These are phyloP conservation scores for Drosophila demipolita DNA, from an alignment of 2,888 invertebrate genomes.

Conservation along the genomic window DNA sequence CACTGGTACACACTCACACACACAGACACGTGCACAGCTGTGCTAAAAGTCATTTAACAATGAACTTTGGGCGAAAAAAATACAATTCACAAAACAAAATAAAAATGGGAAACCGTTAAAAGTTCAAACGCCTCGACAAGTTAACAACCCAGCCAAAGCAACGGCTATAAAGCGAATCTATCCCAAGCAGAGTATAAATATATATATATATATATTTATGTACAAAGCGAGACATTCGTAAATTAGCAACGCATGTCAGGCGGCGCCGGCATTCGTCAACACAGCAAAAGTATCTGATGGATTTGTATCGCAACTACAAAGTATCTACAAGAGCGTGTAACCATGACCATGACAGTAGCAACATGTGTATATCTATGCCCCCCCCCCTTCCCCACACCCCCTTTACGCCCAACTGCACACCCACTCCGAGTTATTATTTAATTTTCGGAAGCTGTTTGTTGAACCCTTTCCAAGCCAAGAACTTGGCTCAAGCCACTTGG, in stretches of 20 bases:
- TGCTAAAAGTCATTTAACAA: constrained; percentile 58
- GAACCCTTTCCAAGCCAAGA: not conserved
- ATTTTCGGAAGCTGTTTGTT: constrained; percentile 20
- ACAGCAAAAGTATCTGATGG: constrained; percentile 31
- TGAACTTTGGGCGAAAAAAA: constrained; percentile 55
- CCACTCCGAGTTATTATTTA: constrained; percentile 8
- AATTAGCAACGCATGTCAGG: constrained; percentile 69
- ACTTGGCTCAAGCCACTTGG: constrained; percentile 60
- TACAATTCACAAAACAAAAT: constrained; percentile 32
- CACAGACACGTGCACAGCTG: constrained; percentile 18
- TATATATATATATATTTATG: not conserved
- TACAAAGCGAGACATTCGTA: constrained; percentile 29
- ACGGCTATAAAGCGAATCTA: constrained; percentile 39
- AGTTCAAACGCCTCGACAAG: constrained; percentile 71
- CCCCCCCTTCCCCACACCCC: too few relatives aligned
- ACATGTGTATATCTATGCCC: not conserved
- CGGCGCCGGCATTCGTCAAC: constrained; percentile 39
- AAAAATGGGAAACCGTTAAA: constrained; percentile 68
- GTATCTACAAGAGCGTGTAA: constrained; percentile 44
- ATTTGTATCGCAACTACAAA: constrained; percentile 21
- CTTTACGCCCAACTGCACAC: not conserved
- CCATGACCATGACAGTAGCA: constrained; percentile 53
- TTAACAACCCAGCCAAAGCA: constrained; percentile 51
- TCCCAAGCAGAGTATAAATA: not conserved
- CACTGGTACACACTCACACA: not conserved